These are phyloP conservation scores for Solea senegalensis DNA, from an alignment of 2,113 vertebrate species.

Conservation along the genomic window DNA sequence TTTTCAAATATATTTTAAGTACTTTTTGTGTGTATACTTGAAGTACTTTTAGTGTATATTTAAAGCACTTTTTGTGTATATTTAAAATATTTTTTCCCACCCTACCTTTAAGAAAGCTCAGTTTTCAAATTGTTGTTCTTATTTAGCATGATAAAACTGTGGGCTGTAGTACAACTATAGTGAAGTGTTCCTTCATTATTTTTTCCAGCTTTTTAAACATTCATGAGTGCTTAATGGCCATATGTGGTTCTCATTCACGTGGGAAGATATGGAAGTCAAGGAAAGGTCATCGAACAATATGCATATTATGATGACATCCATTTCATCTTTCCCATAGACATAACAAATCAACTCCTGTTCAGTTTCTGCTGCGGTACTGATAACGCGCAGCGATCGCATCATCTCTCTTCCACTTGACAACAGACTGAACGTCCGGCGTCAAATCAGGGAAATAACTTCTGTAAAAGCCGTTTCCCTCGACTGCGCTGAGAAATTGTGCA, in stretches of 20 bases:
- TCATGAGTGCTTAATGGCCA: conserved; percentile 3
- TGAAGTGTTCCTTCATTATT: not conserved
- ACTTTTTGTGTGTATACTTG: too few species aligned
- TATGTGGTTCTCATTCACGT: conserved; percentile 9
- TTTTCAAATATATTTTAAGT: too few species aligned
- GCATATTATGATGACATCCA: conserved; percentile 3
- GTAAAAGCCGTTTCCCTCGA: conserved; percentile 47
- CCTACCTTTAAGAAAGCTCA: not conserved
- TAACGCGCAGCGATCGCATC: conserved; percentile 34
- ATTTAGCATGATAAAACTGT: not conserved
- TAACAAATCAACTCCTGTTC: not conserved
- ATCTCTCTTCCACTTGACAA: conserved; percentile 37
- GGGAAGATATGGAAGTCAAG: not conserved
- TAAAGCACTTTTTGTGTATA: too few species aligned
- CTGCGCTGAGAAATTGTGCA: conserved; percentile 31
- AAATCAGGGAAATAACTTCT: conserved; percentile 47
- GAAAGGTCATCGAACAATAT: conserved; percentile 26
- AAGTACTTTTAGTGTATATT: too few species aligned
- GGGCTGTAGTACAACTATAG: not conserved
- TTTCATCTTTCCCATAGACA: not conserved
- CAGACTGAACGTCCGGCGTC: conserved; percentile 53
- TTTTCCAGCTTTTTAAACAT: conserved; percentile 4
- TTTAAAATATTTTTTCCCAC: too few species aligned
- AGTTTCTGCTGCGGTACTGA: conserved; percentile 12
- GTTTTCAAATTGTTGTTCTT: conserved; percentile 4